Base-by-base conservation (phyloP, 2,888 invertebrate genomes). In the Dryobotodes eremita region DNA sequence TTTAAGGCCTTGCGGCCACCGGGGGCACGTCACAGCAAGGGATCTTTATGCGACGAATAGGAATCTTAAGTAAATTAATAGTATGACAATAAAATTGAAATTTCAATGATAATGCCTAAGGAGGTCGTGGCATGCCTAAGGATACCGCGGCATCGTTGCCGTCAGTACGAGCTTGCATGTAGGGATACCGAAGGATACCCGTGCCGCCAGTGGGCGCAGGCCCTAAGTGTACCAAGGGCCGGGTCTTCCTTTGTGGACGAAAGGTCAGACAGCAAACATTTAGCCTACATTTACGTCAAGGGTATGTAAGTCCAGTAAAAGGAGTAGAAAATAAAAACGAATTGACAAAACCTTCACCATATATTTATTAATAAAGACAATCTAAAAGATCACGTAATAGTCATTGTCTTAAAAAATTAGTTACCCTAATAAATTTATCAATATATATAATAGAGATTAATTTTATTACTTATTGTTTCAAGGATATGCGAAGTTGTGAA, bases 291-390 rank as follows among this genome's bases (percentile, higher is more conserved):
- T 55, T 17, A 42, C 23, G 17, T 48, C 57, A 26, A 42, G 42
- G 57, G 13, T 50, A 31, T 10, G 17, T 50, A 31, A 55, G 23
- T 31, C 36, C 6, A 26, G 20, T 31, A 23, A 20, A 26, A 62
- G 71, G 72, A 76, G 71, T 75, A 85, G 31, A 94, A 94, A 94
- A 96, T 94, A 94, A 95, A 95, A 95, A 95, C 94, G 91, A 95
- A 90, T 94, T 93, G 95, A 95, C 95, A 95, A 97, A 96, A 97
- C 96, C 96, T 97, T 96, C 96, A 96, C 96, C 97, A 96, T 96
- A 96, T 96, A 96, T 97, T 97, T 96, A 97, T 96, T 96, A 96
- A 97, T 97, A 97, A 97, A 97, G 96, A 97, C 97, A 97, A 96
- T 97, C 97, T 97, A 97, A 97, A 97, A 97, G 97, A 96, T 97